phyloP scores from a whole-genome alignment of 2,797 vertebrate species.

The Aulostomus chinensis region DNA sequence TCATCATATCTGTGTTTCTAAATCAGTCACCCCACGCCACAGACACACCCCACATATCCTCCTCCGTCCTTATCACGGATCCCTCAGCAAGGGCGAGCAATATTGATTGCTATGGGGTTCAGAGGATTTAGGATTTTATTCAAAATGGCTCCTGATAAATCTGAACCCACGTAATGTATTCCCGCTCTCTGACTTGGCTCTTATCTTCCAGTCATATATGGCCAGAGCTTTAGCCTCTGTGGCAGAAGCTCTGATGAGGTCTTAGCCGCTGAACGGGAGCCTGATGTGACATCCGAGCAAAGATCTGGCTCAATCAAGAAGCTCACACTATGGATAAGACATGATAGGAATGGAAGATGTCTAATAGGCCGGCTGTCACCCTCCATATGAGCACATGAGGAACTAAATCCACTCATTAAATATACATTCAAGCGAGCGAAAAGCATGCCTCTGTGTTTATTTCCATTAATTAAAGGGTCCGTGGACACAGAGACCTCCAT shows the following conservation, averaged over 20 bases:
- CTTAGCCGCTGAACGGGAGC: slow-evolving; percentile 26
- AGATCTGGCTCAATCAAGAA: slow-evolving; percentile 46
- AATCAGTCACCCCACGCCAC: slow-evolving; percentile 1
- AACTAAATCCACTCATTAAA: too few relatives aligned
- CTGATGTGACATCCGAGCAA: slow-evolving; percentile 18
- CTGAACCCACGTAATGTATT: slow-evolving; percentile 42
- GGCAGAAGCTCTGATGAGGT: slow-evolving; percentile 21
- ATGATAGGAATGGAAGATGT: not conserved
- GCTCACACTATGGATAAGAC: slow-evolving; percentile 31
- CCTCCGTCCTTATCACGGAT: slow-evolving; percentile 7
- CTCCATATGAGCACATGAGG: too few relatives aligned
- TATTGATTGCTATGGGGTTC: slow-evolving; percentile 45
- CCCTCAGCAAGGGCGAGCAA: slow-evolving; percentile 16
- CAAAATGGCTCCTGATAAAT: slow-evolving; percentile 38
- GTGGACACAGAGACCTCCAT: slow-evolving; percentile 17
- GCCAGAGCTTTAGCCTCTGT: not conserved
- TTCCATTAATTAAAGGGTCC: slow-evolving; percentile 18
- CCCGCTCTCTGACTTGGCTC: slow-evolving; percentile 18
- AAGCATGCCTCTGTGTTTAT: slow-evolving; percentile 10
- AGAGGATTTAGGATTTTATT: slow-evolving; percentile 25
- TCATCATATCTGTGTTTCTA: slow-evolving; percentile 20
- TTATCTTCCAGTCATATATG: slow-evolving; percentile 5
- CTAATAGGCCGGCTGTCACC: too few relatives aligned
- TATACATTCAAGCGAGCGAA: too few relatives aligned
- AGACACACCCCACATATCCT: slow-evolving; percentile 2